Evolutionary conservation across 53 echinoderm and acorn worm species (phyloP), one percentile per base, ranked within the genome.

Genomic region (Holothuria leucospilota): DNA sequence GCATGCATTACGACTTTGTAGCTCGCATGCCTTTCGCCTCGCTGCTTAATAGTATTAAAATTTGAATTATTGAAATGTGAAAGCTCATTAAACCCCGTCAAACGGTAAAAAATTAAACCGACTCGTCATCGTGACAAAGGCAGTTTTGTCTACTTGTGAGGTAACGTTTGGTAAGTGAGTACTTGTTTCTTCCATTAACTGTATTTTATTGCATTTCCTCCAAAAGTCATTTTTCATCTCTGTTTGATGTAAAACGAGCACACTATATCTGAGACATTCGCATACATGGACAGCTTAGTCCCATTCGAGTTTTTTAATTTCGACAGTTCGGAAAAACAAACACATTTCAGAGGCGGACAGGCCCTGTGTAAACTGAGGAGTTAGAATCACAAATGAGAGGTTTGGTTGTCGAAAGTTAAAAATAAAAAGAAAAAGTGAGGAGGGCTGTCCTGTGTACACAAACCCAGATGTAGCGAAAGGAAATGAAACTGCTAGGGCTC

Each of bases 291-390:
- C 51, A 75, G 75, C 26, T 75, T 49, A 75, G 52, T 23, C 75
- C 52, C 75, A 75, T 75, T 49, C 75, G 51, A 49, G 49, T 75
- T 75, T 75, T 75, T 75, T 75, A 75, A 75, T 75, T 75, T 75
- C 75, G 75, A 75, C 75, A 75, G 75, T 75, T 75, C 75, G 52
- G 75, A 39, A 75, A 75, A 75, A 75, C 75, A 75, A 75, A 75
- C 75, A 75, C 75, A 75, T 75, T 75, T 49, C 25, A 75, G 75
- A 52, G 51, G 75, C 62, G 75, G 75, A 86, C 42, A 86, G 71
- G 61, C 61, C 38, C 60, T 58, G 61, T 59, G 74, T 59, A 39
- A 86, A 59, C 39, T 34, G 60, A 39, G 74, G 62, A 86, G 51
- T 73, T 39, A 75, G 63, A 86, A 11, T 73, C 62, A 81, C 61